Base-by-base conservation (phyloP, 1,140 invertebrate genomes). In the Fragariocoptes setiger region DNA sequence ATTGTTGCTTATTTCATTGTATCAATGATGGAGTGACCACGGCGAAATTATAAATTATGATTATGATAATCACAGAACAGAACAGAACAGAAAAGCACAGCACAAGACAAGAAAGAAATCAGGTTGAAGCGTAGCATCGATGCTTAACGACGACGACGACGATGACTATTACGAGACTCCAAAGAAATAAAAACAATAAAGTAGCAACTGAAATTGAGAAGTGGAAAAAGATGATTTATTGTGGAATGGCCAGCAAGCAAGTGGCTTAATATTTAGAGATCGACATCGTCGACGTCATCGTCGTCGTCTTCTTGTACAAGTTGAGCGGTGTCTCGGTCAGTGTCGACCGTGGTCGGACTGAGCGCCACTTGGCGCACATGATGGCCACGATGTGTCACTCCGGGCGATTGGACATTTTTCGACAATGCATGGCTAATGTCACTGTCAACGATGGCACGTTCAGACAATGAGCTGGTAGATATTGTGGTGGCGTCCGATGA, bases 261-360 rank as follows among this genome's bases (percentile, higher is more conserved):
- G 25, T 31, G 8, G 25, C n/a, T 31, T 8, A 8, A 31, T 8
- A 8, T 31, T 8, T 31, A 8, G 25, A 8, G 8, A n/a, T 31
- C 25, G 25, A 8, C n/a, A n/a, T 31, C 25, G 25, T 31, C 25
- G 25, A 31, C 25, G 25, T n/a, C n/a, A 31, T 8, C 25, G 25
- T 31, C n/a, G 25, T 55, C 55, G 57, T 82, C 78, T 61, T 83
- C 78, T 54, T 74, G 71, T 39, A 85, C 78, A 43, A 88, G 65
- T 53, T 74, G 71, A 54, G 76, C 74, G 1, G 79, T 86, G 56
- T 85, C 80, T 59, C 77, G 79, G 52, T 77, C 78, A n/a, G 76
- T 76, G 53, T 86, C 79, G 19, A 70, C 64, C 5, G 67, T 62
- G 40, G 69, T 67, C 1, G 78, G 76, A 56, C 82, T 76, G 21